Conservation (phyloP, 2,888 invertebrate genomes). For the Alloscopus bannaensis region DNA sequence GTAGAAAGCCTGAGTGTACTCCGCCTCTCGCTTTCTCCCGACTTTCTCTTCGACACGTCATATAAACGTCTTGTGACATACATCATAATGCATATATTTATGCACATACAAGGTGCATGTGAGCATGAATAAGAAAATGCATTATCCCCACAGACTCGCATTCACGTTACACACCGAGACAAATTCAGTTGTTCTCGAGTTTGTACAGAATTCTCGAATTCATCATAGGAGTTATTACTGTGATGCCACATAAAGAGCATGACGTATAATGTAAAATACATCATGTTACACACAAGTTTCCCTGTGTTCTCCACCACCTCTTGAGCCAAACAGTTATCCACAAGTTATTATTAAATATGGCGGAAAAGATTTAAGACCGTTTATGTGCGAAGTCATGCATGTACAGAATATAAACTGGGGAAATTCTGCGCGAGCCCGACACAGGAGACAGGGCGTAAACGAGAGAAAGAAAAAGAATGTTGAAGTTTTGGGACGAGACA, state of each 20-base stretch:
- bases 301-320: neutral
- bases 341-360: conserved; percentile 32
- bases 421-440: conserved; percentile 3
- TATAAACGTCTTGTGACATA: too few relatives aligned
- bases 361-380: conserved; percentile 30
- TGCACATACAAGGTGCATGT: too few relatives aligned
- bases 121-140: too few relatives aligned
- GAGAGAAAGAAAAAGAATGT: neutral
- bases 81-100: too few relatives aligned
- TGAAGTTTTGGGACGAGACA: neutral
- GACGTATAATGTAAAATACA: too few relatives aligned
- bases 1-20: neutral
- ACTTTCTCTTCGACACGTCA: conserved; percentile 3
- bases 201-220: neutral
- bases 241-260: neutral
- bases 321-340: neutral
- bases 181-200: neutral
- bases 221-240: neutral
- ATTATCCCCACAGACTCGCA: too few relatives aligned
- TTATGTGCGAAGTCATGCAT: conserved; percentile 1
- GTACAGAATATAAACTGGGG: too few relatives aligned
- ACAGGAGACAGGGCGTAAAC: neutral
- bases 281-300: neutral
- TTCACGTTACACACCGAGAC: neutral
- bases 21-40: too few relatives aligned